Evolutionary conservation across 2,797 vertebrate species (phyloP).

Genomic region (Centroberyx gerrardi): DNA sequence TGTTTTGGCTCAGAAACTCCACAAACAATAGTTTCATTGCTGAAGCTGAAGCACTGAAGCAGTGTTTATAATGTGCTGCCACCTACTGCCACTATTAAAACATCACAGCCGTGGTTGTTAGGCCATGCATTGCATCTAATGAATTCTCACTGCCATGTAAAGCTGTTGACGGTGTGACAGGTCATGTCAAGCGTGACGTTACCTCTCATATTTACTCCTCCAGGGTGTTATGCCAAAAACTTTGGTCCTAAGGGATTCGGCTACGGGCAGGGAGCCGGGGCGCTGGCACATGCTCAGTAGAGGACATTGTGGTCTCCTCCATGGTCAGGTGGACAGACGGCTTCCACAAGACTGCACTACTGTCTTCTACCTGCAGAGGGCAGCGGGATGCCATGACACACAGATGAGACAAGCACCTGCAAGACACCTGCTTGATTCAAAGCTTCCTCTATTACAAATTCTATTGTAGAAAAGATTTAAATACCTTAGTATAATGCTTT

Average conservation of each 20-base stretch:
- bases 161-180: background rate
- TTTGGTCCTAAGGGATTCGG: constrained; percentile 98
- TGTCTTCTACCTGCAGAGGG: too few relatives aligned
- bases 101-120: background rate
- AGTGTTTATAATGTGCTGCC: background rate
- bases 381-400: background rate
- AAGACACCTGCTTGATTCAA: background rate
- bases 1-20: too few relatives aligned
- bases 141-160: background rate
- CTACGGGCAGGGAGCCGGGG: constrained; percentile 93
- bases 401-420: background rate
- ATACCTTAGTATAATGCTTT: background rate
- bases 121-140: background rate
- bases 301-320: constrained; percentile 16
- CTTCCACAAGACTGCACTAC: background rate
- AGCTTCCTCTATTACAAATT: constrained; percentile 15
- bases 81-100: background rate
- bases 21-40: too few relatives aligned
- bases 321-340: constrained; percentile 37
- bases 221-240: constrained; percentile 95
- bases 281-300: constrained; percentile 90
- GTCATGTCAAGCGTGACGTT: background rate
- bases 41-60: too few relatives aligned
- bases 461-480: background rate
- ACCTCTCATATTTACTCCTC: constrained; percentile 27